Evolutionary conservation across 2,888 invertebrate genomes (phyloP), one percentile per base, ranked within the genome.

Genomic region (Ischnus inquisitorius): DNA sequence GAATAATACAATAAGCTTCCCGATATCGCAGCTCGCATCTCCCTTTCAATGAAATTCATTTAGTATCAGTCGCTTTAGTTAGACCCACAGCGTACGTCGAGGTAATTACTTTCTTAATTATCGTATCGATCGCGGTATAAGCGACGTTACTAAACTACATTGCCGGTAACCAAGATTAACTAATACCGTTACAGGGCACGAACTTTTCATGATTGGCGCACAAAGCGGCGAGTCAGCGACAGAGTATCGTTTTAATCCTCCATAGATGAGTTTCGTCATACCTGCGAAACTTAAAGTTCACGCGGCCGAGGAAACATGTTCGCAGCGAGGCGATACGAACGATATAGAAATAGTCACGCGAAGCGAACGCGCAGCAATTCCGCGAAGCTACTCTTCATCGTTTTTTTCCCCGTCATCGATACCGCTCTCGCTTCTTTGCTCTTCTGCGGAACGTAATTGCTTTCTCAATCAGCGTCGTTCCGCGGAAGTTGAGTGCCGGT

Each of bases 81-180:
- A 10, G 54, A 39, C 6, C 48, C 19, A 19, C 25, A 22, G 39
- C 60, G 22, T 41, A 51, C 25, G 22, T 10, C 22, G 16, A n/a
- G 16, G 69, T 71, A 71, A 78, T 79, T 54, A 71, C 69, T 71
- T 64, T 71, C 48, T 41, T 48, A 54, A 79, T 54, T 28, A 60
- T 78, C 65, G 34, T 65, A 43, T 72, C 34, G 62, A 71, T 41
- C 71, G 41, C 6, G 5, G 16, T n/a, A 19, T n/a, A n/a, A n/a
- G 0, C 51, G 16, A 39, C 48, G 34, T 51, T 22, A 16, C 51
- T 1, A 19, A 51, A 51, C 19, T 19, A 19, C 51, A 48, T 48
- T 4, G n/a, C 48, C 1, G n/a, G 5, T 16, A 16, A 16, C 48
- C 1, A 16, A 16, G 16, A 6, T 19, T 16, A 22, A 54, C 54